These are phyloP conservation scores for Gambusia affinis DNA, from an alignment of 2,113 vertebrate species.

Conservation along the genomic window DNA sequence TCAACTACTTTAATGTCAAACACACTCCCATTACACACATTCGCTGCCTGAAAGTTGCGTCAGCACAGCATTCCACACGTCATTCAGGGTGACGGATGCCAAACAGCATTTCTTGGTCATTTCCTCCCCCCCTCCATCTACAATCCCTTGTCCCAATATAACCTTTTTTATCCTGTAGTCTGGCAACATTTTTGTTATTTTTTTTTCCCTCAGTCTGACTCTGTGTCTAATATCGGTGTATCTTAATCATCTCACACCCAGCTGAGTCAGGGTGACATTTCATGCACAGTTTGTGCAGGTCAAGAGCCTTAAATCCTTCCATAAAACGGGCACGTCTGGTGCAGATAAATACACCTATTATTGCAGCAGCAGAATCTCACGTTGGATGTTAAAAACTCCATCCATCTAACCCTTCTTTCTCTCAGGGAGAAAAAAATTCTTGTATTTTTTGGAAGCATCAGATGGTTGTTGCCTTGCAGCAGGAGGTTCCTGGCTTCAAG, in stretches of 20 bases:
- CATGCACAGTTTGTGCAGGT: slow-evolving; percentile 20
- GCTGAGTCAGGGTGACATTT: slow-evolving; percentile 2
- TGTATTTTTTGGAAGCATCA: too few species aligned
- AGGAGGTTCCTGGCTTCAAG: too few species aligned
- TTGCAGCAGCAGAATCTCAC: too few species aligned
- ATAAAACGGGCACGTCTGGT: too few species aligned
- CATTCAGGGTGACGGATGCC: slow-evolving; percentile 68
- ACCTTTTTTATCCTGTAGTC: slow-evolving; percentile 71
- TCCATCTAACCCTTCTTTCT: too few species aligned
- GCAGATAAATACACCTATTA: too few species aligned
- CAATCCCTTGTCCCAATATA: slow-evolving; percentile 74
- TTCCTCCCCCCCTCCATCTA: slow-evolving; percentile 66
- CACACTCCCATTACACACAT: slow-evolving; percentile 36
- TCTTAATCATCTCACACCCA: slow-evolving; percentile 61
- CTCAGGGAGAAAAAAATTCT: too few species aligned
- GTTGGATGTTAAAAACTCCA: too few species aligned
- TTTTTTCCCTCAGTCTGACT: slow-evolving; percentile 40
- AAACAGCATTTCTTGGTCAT: slow-evolving; percentile 71
- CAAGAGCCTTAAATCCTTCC: slow-evolving; percentile 1
- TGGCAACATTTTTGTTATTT: slow-evolving; percentile 37
- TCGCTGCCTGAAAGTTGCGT: slow-evolving; percentile 68
- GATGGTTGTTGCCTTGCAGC: too few species aligned
- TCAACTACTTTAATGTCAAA: slow-evolving; percentile 32
- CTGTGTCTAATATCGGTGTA: slow-evolving; percentile 38
- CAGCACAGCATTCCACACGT: slow-evolving; percentile 72